Evolutionary conservation across 2,888 invertebrate species (phyloP), one percentile per base, ranked within the genome.

Genomic region (Scaptomyza parva): DNA sequence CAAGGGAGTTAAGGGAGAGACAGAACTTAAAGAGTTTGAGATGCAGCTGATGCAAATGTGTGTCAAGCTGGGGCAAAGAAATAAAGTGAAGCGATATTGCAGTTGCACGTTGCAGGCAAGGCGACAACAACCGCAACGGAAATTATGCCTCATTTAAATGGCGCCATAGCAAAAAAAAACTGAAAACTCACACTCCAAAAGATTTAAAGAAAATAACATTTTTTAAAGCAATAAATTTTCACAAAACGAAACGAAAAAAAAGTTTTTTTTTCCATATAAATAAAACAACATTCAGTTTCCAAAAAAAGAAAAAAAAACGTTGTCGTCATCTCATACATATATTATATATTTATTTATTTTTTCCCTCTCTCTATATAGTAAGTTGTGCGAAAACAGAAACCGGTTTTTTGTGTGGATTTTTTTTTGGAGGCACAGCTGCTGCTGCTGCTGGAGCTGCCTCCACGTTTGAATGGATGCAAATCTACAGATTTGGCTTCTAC

Each of bases 401-500:
- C 75, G 45, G 83, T 86, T 88, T 80, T 85, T 35, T 2, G 22
- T 28, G 33, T 68, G 37, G 43, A 44, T 54, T 58, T 57, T 54
- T 58, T 57, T 59, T 72, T 48, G 48, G 69, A 39, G 44, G 69
- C 45, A 45, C 54, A 55, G 45, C 63, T 41, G 73, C 68, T 47
- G 54, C 53, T 50, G 57, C 28, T 18, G 47, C 65, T 35, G 22
- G 22, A 28, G 28, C 57, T 40, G 64, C 53, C 48, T 45, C 47
- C n/a, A 60, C 55, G 70, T 59, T 78, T 64, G 44, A 82, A 71
- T 79, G 76, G 70, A 70, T 76, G 86, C 85, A 70, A 35, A 55
- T 62, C 62, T 20, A 17, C 54, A 63, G 53, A 73, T 86, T 81
- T 72, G 72, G 78, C 84, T 73, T 68, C 64, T 58, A 72, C 24